Conservation (phyloP, 1,140 invertebrate genomes). For the Bombus breviceps region DNA sequence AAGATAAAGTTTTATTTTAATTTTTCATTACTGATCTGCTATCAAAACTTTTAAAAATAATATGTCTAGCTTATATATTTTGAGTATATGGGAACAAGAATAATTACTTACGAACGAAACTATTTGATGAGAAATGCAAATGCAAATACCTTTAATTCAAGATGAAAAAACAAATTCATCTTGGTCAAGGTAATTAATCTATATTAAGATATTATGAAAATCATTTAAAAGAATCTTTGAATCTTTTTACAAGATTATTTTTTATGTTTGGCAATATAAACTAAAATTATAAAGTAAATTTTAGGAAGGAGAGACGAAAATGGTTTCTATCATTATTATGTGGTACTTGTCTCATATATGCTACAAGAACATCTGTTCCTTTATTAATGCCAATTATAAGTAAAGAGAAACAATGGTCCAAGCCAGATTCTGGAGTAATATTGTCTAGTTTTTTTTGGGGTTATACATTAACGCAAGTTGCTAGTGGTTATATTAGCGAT, state of each 20-base stretch:
- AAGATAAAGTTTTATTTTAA: not conserved
- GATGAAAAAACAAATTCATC: conserved; percentile 51
- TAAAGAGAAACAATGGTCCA: conserved; percentile 87
- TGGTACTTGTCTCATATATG: conserved; percentile 87
- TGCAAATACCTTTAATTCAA: conserved; percentile 40
- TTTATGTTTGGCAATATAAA: not conserved
- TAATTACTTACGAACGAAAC: conserved; percentile 1
- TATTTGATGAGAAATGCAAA: conserved; percentile 48
- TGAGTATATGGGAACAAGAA: not conserved
- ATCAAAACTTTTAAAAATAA: not conserved
- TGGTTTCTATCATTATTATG: conserved; percentile 87
- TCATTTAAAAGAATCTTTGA: not conserved
- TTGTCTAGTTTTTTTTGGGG: conserved; percentile 91
- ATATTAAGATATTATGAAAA: not conserved
- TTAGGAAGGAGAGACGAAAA: conserved; percentile 82
- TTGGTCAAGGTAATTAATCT: conserved; percentile 53
- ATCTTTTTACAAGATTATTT: not conserved
- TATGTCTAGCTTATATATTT: not conserved
- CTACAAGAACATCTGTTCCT: conserved; percentile 87
- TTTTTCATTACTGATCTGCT: not conserved
- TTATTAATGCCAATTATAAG: conserved; percentile 86
- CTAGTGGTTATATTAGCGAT: conserved; percentile 88
- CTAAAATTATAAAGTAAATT: conserved; percentile 41
- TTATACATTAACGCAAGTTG: conserved; percentile 89
- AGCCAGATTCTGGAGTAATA: conserved; percentile 88